These are phyloP conservation scores for Drosophila aldrichi DNA, from an alignment of 2,888 invertebrate species.

Conservation along the genomic window DNA sequence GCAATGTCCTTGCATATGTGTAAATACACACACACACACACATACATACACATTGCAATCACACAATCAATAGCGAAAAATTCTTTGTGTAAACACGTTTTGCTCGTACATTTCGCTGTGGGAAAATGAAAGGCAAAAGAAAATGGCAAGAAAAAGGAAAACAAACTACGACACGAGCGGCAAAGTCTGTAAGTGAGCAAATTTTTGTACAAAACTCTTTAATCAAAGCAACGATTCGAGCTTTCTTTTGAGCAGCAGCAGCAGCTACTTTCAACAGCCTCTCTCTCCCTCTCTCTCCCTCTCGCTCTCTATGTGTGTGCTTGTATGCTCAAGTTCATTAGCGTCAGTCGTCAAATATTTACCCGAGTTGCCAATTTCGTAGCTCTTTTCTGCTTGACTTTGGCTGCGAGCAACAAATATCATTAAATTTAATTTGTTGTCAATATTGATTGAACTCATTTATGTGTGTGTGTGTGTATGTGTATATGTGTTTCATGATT, in stretches of 20 bases:
- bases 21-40: conserved; percentile 14
- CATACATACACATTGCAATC: conserved; percentile 37
- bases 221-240: conserved; percentile 51
- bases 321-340: conserved; percentile 79
- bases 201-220: conserved; percentile 62
- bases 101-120: conserved; percentile 24
- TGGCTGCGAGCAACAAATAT: conserved; percentile 69
- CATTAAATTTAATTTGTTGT: conserved; percentile 79
- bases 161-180: conserved; percentile 30
- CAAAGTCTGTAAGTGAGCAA: conserved; percentile 49
- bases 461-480: neutral
- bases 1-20: conserved; percentile 42
- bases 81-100: conserved; percentile 71
- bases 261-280: conserved; percentile 9
- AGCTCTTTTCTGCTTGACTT: conserved; percentile 43
- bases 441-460: conserved; percentile 70
- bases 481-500: neutral
- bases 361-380: conserved; percentile 62
- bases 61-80: conserved; percentile 71
- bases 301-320: conserved; percentile 33
- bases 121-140: conserved; percentile 39
- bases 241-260: conserved; percentile 19
- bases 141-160: conserved; percentile 22
- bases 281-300: conserved; percentile 15
- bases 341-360: conserved; percentile 81